These are phyloP conservation scores for Acropternis orthonyx DNA, from an alignment of 2,797 vertebrate genomes.

Conservation along the genomic window DNA sequence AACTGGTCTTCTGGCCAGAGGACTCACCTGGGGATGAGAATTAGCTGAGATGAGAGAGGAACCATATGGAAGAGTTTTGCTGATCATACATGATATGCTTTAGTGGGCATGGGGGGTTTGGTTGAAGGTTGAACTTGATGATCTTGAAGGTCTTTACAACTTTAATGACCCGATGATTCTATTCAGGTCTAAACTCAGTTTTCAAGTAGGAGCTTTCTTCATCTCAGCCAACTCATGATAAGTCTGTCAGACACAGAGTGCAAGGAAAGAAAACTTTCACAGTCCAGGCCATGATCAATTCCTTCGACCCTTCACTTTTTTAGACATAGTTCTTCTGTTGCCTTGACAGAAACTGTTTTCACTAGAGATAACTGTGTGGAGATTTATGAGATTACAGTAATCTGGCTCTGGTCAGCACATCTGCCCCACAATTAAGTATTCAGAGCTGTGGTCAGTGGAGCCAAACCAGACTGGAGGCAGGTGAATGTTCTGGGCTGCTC, in stretches of 20 bases:
- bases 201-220: neutral
- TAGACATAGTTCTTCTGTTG: neutral
- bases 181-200: neutral
- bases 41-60: neutral
- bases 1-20: neutral
- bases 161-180: neutral
- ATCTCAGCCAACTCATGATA: neutral
- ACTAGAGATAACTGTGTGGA: neutral
- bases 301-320: neutral
- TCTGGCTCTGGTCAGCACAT: neutral
- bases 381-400: neutral
- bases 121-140: too few relatives aligned
- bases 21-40: neutral
- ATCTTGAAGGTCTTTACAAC: neutral
- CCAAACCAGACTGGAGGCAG: neutral
- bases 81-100: fast-evolving
- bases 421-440: neutral
- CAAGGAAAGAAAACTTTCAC: neutral
- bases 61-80: fast-evolving
- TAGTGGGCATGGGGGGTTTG: fast-evolving
- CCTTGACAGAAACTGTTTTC: neutral
- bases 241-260: neutral
- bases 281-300: neutral
- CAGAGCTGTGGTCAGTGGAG: neutral
- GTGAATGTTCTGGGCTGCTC: neutral